Evolutionary conservation across 2,113 vertebrate genomes (phyloP).

Genomic region (Casuarius casuarius): DNA sequence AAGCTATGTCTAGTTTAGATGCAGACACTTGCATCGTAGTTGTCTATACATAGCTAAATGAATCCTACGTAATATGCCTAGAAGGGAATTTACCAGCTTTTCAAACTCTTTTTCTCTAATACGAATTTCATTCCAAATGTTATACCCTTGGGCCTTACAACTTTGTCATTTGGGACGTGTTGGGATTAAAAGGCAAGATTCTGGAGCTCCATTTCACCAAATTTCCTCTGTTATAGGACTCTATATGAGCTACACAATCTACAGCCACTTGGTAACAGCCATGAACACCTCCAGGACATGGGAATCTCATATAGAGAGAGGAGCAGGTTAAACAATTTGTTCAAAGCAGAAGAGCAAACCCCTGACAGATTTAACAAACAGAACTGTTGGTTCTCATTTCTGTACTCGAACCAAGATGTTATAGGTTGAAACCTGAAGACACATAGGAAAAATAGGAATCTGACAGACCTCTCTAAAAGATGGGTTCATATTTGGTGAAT

Average conservation of each 20-base stretch:
- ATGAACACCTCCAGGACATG: background rate
- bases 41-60: background rate
- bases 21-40: background rate
- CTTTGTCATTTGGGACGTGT: background rate
- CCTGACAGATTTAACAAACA: background rate
- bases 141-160: accelerated
- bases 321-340: background rate
- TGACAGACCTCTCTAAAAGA: background rate
- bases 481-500: background rate
- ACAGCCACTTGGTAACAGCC: background rate
- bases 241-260: background rate
- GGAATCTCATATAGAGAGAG: background rate
- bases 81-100: accelerated
- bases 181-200: background rate
- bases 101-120: background rate
- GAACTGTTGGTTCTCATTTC: background rate
- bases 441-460: background rate
- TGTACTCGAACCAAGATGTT: background rate
- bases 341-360: background rate
- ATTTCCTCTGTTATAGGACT: background rate
- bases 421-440: background rate
- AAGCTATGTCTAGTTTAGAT: accelerated
- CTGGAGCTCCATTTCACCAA: background rate
- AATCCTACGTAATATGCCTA: background rate
- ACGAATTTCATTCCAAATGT: background rate